Conservation (phyloP, 2,113 vertebrate species). For the Apus apus region DNA sequence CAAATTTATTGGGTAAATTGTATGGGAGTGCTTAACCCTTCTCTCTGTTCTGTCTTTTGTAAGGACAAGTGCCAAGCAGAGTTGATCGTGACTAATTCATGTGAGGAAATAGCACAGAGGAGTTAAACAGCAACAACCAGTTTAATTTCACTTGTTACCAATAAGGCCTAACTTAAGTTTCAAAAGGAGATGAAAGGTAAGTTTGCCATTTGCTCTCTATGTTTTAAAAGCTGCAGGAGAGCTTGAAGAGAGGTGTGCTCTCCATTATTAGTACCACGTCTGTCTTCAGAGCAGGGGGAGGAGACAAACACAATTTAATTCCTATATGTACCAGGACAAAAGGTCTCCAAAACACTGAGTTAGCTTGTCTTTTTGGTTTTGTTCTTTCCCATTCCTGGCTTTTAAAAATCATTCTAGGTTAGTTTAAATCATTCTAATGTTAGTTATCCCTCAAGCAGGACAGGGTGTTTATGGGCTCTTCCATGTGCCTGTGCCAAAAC, state of each 20-base stretch:
- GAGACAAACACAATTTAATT: not conserved
- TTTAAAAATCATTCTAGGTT: not conserved
- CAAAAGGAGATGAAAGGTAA: constrained; percentile 14
- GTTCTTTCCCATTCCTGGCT: not conserved
- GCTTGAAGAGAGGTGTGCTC: not conserved
- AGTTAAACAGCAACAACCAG: constrained; percentile 50
- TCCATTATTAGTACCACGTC: not conserved
- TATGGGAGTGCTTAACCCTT: constrained; percentile 73
- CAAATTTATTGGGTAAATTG: constrained; percentile 72
- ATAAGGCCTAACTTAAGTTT: constrained; percentile 3
- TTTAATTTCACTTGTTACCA: constrained; percentile 59
- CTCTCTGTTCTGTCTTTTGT: constrained; percentile 49
- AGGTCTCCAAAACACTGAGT: not conserved
- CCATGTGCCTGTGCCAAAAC: not conserved
- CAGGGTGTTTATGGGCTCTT: not conserved
- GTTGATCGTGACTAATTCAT: constrained; percentile 55
- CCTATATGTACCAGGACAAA: not conserved
- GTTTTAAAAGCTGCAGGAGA: constrained; percentile 1
- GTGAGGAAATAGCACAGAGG: constrained; percentile 54
- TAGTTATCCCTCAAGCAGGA: not conserved
- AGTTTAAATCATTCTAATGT: not conserved
- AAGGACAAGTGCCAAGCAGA: constrained; percentile 42
- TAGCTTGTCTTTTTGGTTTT: not conserved
- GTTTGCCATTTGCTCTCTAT: constrained; percentile 12
- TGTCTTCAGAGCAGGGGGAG: not conserved